Evolutionary conservation across 2,888 invertebrate genomes (phyloP).

Genomic region (Mythimna loreyi): DNA sequence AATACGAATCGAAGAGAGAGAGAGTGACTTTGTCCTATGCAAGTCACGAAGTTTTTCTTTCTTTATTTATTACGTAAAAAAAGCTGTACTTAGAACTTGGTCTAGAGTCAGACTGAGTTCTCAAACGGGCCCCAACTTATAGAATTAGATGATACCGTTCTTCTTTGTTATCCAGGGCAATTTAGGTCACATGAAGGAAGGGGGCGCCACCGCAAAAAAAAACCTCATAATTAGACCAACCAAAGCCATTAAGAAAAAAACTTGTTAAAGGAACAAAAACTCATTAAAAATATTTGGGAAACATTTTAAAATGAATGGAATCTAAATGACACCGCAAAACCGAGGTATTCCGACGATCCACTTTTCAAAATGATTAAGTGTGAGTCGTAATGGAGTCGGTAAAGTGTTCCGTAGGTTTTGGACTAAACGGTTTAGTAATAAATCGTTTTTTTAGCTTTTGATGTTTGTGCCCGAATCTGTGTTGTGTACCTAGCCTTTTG

Average conservation of each 20-base stretch:
- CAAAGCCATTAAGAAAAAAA: constrained; percentile 50
- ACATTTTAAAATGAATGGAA: constrained; percentile 51
- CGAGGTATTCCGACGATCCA: constrained; percentile 38
- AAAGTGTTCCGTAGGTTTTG: constrained; percentile 4
- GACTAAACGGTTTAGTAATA: background rate
- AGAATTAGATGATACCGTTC: background rate
- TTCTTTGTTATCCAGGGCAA: constrained; percentile 9
- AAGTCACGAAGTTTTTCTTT: no score
- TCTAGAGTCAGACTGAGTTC: no score
- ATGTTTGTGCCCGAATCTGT: no score
- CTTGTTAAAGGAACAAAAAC: constrained; percentile 30
- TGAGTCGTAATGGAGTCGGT: constrained; percentile 10
- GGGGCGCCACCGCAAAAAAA: background rate
- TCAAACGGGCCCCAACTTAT: no score
- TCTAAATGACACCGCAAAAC: constrained; percentile 47
- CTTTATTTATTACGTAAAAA: no score
- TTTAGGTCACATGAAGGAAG: constrained; percentile 23
- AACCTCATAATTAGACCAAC: constrained; percentile 37
- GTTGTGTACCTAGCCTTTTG: no score
- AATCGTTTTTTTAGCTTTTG: background rate
- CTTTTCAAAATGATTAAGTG: constrained; percentile 42
- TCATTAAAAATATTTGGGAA: constrained; percentile 54
- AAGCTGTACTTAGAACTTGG: no score
- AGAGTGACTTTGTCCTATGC: no score
- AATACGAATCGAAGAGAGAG: no score